These are phyloP conservation scores for Maniola jurtina DNA, from an alignment of 1,140 invertebrate genomes.

Conservation along the genomic window DNA sequence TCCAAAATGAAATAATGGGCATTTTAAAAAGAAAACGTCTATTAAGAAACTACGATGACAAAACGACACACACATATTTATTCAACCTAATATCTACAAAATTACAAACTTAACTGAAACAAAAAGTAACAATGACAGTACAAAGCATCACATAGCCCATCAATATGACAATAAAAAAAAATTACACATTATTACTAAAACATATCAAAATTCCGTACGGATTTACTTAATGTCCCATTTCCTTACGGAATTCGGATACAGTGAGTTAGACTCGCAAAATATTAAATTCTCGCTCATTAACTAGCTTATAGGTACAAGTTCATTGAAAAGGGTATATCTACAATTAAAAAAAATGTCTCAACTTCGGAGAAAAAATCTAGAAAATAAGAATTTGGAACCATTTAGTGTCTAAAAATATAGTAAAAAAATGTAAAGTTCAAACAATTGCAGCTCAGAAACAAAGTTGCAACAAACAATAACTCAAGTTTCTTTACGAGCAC, in stretches of 20 bases:
- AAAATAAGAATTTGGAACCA: too few species aligned
- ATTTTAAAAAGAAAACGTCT: conserved; percentile 5
- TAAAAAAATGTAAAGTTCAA: too few species aligned
- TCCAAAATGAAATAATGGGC: conserved; percentile 1
- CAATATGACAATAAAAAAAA: conserved; percentile 12
- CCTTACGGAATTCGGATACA: not conserved
- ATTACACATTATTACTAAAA: not conserved
- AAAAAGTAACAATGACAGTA: conserved; percentile 35
- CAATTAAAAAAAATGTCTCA: too few species aligned
- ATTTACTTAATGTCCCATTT: not conserved
- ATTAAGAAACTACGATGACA: conserved; percentile 24
- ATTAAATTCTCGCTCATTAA: not conserved
- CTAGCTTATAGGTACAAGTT: not conserved
- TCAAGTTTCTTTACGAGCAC: too few species aligned
- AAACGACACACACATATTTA: conserved; percentile 32
- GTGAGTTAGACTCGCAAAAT: conserved; percentile 5
- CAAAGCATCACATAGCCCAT: conserved; percentile 23
- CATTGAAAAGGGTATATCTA: too few species aligned
- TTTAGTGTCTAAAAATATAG: too few species aligned
- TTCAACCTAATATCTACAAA: conserved; percentile 40
- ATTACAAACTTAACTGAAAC: conserved; percentile 62
- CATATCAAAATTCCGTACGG: not conserved
- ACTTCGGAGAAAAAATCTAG: too few species aligned
- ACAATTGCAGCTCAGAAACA: too few species aligned
- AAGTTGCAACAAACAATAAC: too few species aligned